These are phyloP conservation scores for Chloroceryle inda DNA, from an alignment of 2,797 vertebrate genomes.

Conservation along the genomic window DNA sequence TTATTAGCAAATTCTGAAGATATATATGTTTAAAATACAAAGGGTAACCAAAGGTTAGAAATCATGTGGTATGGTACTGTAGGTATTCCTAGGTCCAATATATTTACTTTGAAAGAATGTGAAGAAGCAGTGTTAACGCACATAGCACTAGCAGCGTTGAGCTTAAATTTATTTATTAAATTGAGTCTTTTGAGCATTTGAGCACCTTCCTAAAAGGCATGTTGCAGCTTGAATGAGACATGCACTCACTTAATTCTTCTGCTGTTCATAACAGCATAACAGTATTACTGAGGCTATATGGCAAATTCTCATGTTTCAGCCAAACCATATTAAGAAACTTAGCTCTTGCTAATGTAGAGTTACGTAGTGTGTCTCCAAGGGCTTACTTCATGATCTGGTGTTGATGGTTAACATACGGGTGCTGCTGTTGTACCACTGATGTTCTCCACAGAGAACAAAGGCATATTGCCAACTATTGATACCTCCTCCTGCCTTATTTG, in stretches of 20 bases:
- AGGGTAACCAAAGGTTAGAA: slow-evolving; percentile 45
- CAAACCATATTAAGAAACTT: not conserved
- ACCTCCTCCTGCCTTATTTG: not conserved
- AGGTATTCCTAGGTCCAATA: slow-evolving; percentile 3
- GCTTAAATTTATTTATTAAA: slow-evolving; percentile 34
- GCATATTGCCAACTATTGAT: not conserved
- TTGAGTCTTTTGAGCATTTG: slow-evolving; percentile 54
- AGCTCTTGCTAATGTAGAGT: not conserved
- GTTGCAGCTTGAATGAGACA: slow-evolving; percentile 54
- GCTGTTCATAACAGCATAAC: slow-evolving; percentile 64
- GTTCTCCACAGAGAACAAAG: not conserved
- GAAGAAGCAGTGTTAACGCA: slow-evolving; percentile 61
- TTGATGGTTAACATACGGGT: not conserved
- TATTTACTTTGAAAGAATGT: slow-evolving; percentile 27
- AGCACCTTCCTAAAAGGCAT: slow-evolving; percentile 59
- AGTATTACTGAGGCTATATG: not conserved
- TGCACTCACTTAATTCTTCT: not conserved
- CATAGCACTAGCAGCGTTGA: slow-evolving; percentile 27
- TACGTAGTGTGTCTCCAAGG: not conserved
- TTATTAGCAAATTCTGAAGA: slow-evolving; percentile 66
- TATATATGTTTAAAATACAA: slow-evolving; percentile 15
- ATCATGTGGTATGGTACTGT: not conserved
- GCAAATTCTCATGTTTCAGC: not conserved
- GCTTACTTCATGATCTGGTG: not conserved
- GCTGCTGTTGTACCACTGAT: not conserved